Base-by-base conservation (phyloP, 2,113 vertebrate genomes). In the Stictonetta naevosa region DNA sequence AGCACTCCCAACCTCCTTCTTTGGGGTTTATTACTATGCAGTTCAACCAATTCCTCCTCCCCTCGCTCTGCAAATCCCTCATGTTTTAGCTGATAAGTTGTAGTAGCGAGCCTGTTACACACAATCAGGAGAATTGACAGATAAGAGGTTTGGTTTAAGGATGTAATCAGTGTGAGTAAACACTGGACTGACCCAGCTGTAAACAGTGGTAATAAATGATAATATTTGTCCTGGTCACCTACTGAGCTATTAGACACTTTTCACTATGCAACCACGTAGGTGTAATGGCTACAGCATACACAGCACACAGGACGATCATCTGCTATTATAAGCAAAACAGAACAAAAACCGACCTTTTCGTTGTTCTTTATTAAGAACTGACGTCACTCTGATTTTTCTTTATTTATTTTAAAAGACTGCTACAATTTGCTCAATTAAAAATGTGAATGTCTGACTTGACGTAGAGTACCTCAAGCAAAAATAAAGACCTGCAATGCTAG, bases 121-220 rank as follows among this genome's bases (percentile, higher is more conserved):
- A 64, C 81, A 88, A 95, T 95, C 96, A 94, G 93, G 81, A 89
- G 89, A 96, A 94, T 2, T 91, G 92, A 82, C 88, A 93, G 95
- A 96, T 96, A 97, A 97, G 95, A 96, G 93, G 93, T 96, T 97
- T 97, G 96, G 94, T 96, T 94, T 95, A 92, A 95, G 97, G 93
- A 95, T 97, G 83, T 96, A 97, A 97, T 96, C 97, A 94, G 95
- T 38, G 1, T 74, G 86, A 88, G 97, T 95, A 97, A 97, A 97
- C 92, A 97, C 90, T 93, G 83, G 60, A 87, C 86, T 95, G 92
- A 93, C 92, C 89, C 86, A 85, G 93, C 77, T 92, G 96, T 95
- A 97, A 97, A 96, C 93, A 97, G 92, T 91, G 71, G 73, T 91
- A 95, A 96, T 94, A 95, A 93, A 96, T 88, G 86, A 83, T 91